Conservation (phyloP, 2,888 invertebrate species). For the Drosophila formosana region DNA sequence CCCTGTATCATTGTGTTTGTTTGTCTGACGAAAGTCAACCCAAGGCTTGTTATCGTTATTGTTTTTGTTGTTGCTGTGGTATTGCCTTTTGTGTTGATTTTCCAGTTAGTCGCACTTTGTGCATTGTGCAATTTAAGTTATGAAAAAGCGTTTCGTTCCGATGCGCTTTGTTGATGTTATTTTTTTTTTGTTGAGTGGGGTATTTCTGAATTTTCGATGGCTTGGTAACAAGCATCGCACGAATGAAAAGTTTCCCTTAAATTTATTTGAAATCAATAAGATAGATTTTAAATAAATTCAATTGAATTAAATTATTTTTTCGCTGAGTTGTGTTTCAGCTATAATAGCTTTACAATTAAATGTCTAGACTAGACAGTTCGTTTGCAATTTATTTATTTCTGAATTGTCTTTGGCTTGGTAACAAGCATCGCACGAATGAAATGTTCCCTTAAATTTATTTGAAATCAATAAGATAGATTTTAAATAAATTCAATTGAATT, state of each 20-base stretch:
- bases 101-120: slow-evolving; percentile 59
- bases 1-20: slow-evolving; percentile 25
- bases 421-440: no score
- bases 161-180: slow-evolving; percentile 19
- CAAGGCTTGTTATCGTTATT: slow-evolving; percentile 20
- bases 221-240: no score
- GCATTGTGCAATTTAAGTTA: slow-evolving; percentile 71
- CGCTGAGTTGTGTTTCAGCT: no score
- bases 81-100: slow-evolving; percentile 61
- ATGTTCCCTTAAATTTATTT: no score
- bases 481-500: no score
- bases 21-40: slow-evolving; percentile 36
- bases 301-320: no score
- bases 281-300: no score
- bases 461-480: no score
- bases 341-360: no score
- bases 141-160: slow-evolving; percentile 52
- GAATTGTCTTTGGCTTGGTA: neutral
- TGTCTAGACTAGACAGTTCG: no score
- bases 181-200: neutral
- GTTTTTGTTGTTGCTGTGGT: neutral
- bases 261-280: no score
- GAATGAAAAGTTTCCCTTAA: no score
- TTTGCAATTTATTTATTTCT: neutral
- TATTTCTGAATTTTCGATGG: neutral